Base-by-base conservation (phyloP, 2,797 vertebrate genomes). In the Bryconaethiops microstoma region DNA sequence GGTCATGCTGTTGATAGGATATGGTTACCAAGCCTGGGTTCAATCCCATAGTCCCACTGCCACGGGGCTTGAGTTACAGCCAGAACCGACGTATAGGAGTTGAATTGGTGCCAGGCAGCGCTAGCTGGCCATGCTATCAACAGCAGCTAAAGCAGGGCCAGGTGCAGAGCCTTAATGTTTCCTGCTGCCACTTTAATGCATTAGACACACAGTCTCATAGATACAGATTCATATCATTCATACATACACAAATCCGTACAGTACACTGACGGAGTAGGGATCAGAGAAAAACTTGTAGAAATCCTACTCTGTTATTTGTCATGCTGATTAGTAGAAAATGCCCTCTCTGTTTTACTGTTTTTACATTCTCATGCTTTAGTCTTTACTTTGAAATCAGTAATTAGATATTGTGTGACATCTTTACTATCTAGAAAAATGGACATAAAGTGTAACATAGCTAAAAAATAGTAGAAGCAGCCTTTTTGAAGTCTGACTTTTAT, bases 111-210 rank as follows among this genome's bases (percentile, higher is more conserved):
- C 74, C 84, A 84, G 73, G 78, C 65, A 54, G 78, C 19, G 29
- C 62, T 54, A 60, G 74, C 81, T 74, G 74, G 77, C 81, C 62
- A 65, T 80, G 80, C 74, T 21, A 79, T 67, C 76, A 87, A 81
- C 76, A 68, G 42, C 68, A 86, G 69, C 83, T 88, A 88, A 92
- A 92, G 86, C 88, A 85, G 80, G 67, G 88, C 88, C 93, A 93
- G 92, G 86, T 94, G 92, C 88, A 84, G 79, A 83, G 89, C 63
- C 86, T 92, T 92, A 90, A 91, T 90, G 90, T 89, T 88, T 90
- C 81, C 82, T 86, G 84, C 81, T 82, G 35, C 84, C 86, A 82
- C 74, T 65, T 79, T 90, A 94, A 93, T 93, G 89, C 88, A 94
- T 93, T 94, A 78, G 86, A 87, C 82, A 93, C 86, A 92, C 91